A percentile compares a stretch with the other conserved stretches of the same genome.
These are phyloP conservation scores for Gobius niger DNA, from an alignment of 2,113 vertebrate species.

Conservation along the genomic window DNA sequence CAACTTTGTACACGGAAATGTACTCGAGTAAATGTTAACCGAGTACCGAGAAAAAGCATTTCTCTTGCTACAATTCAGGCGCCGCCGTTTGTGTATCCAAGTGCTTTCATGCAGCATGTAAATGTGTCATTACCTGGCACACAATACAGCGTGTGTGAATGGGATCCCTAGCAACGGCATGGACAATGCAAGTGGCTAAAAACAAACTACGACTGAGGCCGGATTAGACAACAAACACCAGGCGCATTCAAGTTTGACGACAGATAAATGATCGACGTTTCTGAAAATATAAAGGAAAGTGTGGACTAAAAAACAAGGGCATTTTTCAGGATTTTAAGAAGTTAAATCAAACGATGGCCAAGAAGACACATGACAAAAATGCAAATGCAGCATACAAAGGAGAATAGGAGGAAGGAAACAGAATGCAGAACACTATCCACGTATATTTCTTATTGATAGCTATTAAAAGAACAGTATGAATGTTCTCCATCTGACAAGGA, in stretches of 20 bases:
- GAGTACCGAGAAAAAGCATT: neutral
- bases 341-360: neutral
- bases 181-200: slow-evolving; percentile 46
- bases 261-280: neutral
- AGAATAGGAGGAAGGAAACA: no score
- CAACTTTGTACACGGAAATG: no score
- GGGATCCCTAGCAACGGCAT: slow-evolving; percentile 47
- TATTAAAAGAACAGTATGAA: no score
- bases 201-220: slow-evolving; percentile 18
- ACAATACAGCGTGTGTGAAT: slow-evolving; percentile 30
- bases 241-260: neutral
- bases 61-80: neutral
- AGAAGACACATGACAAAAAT: neutral
- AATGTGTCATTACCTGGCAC: slow-evolving; percentile 36
- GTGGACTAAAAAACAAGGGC: neutral
- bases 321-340: neutral
- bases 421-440: no score
- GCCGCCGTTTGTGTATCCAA: neutral
- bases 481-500: no score
- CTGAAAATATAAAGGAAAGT: neutral
- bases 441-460: no score
- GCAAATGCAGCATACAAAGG: no score
- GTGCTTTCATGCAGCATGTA: slow-evolving; percentile 20
- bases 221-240: neutral
- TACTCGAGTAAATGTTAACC: no score